Base-by-base conservation (phyloP, 2,888 invertebrate species). In the Chloroclysta siterata region DNA sequence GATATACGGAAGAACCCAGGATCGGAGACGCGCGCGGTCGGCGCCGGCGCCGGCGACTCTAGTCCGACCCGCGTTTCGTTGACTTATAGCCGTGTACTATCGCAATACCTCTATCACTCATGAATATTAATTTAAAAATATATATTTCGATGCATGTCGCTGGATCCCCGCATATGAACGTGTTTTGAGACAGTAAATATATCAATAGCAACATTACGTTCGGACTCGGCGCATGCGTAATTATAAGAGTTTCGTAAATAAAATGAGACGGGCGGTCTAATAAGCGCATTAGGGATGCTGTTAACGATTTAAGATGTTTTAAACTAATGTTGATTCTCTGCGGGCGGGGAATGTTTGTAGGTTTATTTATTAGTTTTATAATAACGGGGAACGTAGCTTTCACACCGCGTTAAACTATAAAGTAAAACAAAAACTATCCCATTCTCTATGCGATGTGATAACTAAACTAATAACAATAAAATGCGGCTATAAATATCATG, bases 81-180 rank as follows among this genome's bases (percentile, higher is more conserved):
- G 92, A 92, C 89, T 90, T 91, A 93, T 89, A 80, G 81, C 83
- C 80, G 77, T 90, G 90, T 91, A 89, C 87, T 86, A 90, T 84
- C 82, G 88, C 90, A 89, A 87, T 87, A 82, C 87, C 89, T 88
- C 87, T 87, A 92, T 91, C 88, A 87, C 86, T 92, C 90, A 91
- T 93, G 89, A 92, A 93, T 92, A 93, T 92, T 92, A 87, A 90
- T 89, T 79, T 84, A 86, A 89, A 87, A 65, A 84, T 52, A 56
- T 84, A 80, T 82, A 82, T 83, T 82, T 83, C 79, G 80, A 84
- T 80, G 82, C 82, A 86, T 85, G 84, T 87, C 85, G 76, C 78
- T 80, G 78, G 76, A 74, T 72, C 60, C 73, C 72, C 77, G 76
- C 78, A 79, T 80, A 75, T 77, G 78, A 80, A 80, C 81, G 75